These are phyloP conservation scores for Sander vitreus DNA, from an alignment of 2,113 vertebrate species.

Conservation along the genomic window DNA sequence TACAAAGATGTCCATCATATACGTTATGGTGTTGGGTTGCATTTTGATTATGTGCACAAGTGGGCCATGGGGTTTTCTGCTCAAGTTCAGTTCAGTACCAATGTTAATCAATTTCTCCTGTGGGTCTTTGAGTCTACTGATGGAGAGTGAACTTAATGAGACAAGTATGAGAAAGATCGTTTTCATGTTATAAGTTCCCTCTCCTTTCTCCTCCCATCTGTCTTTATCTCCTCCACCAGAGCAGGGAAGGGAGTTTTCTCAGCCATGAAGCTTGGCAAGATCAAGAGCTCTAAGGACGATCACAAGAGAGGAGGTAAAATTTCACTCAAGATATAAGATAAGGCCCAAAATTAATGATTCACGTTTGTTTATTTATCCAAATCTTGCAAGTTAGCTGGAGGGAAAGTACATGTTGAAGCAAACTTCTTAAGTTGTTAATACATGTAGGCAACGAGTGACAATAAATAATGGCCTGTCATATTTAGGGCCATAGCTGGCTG, in stretches of 20 bases:
- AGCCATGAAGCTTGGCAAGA: slow-evolving; percentile 93
- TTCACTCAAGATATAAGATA: not conserved
- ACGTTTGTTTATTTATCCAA: not conserved
- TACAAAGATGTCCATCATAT: slow-evolving; percentile 45
- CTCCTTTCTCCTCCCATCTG: slow-evolving; percentile 16
- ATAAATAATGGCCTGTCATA: not conserved
- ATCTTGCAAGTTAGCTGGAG: not conserved
- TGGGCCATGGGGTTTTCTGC: not conserved
- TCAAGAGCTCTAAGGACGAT: slow-evolving; percentile 87
- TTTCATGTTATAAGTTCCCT: slow-evolving; percentile 7
- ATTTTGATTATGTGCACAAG: slow-evolving; percentile 1
- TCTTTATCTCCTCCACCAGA: slow-evolving; percentile 75
- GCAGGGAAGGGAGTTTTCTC: slow-evolving; percentile 92
- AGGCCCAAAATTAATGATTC: not conserved
- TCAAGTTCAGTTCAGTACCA: not conserved
- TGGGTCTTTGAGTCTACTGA: not conserved
- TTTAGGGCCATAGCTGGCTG: too few species aligned
- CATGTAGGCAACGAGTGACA: not conserved
- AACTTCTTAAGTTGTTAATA: not conserved
- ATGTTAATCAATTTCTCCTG: not conserved
- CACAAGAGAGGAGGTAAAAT: slow-evolving; percentile 86
- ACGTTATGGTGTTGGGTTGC: slow-evolving; percentile 42
- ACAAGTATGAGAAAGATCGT: slow-evolving; percentile 8
- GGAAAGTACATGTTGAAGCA: not conserved
- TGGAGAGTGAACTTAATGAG: not conserved